These are phyloP conservation scores for Carlito syrichta DNA, from an alignment of 2,113 vertebrate genomes.

Conservation along the genomic window DNA sequence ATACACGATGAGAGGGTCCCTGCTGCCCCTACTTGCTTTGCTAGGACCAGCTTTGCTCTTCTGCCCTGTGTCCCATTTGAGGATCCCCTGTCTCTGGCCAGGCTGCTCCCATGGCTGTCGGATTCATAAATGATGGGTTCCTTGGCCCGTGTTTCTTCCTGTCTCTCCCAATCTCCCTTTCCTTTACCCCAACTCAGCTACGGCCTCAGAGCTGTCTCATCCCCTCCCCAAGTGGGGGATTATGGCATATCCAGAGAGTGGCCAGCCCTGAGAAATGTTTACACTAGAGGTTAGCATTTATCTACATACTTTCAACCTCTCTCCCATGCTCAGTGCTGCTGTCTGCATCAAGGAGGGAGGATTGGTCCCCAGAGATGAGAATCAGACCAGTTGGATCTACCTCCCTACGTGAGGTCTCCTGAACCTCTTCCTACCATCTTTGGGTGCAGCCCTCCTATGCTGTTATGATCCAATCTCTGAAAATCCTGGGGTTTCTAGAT, in stretches of 20 bases:
- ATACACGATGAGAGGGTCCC: too few species aligned
- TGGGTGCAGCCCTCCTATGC: neutral
- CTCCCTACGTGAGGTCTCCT: neutral
- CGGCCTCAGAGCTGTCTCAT: conserved; percentile 40
- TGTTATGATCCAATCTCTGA: neutral
- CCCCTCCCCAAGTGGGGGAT: conserved; percentile 56
- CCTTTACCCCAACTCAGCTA: neutral
- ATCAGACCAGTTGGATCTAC: conserved; percentile 50
- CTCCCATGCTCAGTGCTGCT: conserved; percentile 25
- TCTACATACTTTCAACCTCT: conserved; percentile 69
- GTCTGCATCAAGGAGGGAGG: neutral
- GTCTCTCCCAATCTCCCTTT: neutral
- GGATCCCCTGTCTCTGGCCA: neutral
- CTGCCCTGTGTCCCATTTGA: neutral
- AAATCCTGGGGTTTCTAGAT: neutral
- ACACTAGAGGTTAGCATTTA: conserved; percentile 73
- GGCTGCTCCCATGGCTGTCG: conserved; percentile 48
- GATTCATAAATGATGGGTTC: conserved; percentile 32
- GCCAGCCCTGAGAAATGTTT: conserved; percentile 66
- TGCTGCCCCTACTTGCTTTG: fast-evolving
- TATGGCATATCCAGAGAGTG: conserved; percentile 23
- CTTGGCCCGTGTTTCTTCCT: neutral
- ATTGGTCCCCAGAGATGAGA: neutral
- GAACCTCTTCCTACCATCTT: neutral
- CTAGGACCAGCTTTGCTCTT: neutral